These are phyloP conservation scores for Semnornis frantzii DNA, from an alignment of 2,113 vertebrate genomes.

Conservation along the genomic window DNA sequence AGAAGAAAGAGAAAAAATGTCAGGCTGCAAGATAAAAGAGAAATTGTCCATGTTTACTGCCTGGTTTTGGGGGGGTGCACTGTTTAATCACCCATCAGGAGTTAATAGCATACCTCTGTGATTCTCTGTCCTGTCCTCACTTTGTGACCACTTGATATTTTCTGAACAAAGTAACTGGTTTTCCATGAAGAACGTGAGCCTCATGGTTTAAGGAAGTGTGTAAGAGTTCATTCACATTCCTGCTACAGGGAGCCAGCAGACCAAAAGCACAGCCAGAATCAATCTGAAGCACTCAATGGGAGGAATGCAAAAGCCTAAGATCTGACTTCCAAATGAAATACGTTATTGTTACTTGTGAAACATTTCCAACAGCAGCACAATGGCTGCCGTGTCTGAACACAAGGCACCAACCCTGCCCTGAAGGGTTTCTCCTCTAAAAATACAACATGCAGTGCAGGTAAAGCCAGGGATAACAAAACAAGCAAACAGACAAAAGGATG, in stretches of 20 bases:
- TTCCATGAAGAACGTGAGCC: not conserved
- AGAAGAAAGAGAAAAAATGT: not conserved
- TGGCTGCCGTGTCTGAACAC: not conserved
- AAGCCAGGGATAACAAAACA: not conserved
- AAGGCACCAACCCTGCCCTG: not conserved
- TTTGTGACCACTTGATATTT: constrained; percentile 7
- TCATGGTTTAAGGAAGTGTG: not conserved
- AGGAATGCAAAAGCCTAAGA: constrained; percentile 27
- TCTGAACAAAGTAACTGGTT: not conserved
- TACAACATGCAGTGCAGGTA: not conserved
- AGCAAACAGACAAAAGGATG: not conserved
- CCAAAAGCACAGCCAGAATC: not conserved
- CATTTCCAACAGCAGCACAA: constrained; percentile 19
- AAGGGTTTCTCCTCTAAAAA: not conserved
- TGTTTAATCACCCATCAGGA: not conserved
- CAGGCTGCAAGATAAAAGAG: not conserved
- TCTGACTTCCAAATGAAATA: constrained; percentile 46
- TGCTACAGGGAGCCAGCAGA: constrained; percentile 9
- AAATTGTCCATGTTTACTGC: not conserved
- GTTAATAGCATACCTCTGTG: not conserved
- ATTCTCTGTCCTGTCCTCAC: not conserved
- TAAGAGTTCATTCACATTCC: constrained; percentile 27
- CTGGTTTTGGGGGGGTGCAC: not conserved
- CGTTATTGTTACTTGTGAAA: not conserved
- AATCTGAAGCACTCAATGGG: not conserved